Evolutionary conservation across 1,140 invertebrate species (phyloP).

Genomic region (Diorhabda sublineata): DNA sequence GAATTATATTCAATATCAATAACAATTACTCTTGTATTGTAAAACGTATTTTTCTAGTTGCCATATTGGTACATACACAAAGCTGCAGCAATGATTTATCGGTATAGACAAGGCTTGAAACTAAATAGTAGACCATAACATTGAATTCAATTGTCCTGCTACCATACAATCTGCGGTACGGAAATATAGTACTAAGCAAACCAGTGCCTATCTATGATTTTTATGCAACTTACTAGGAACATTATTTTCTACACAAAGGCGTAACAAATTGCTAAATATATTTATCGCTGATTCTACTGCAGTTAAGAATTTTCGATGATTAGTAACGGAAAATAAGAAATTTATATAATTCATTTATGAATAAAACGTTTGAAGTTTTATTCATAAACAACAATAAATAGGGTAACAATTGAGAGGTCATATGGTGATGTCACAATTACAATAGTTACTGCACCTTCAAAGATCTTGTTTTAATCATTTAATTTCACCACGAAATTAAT

Average conservation of each 20-base stretch:
- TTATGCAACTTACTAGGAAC: not conserved
- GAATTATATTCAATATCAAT: constrained; percentile 16
- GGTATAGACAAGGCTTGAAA: constrained; percentile 12
- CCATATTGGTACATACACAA: constrained; percentile 11
- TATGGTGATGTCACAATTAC: too few relatives aligned
- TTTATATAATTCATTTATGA: too few relatives aligned
- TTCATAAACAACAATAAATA: too few relatives aligned
- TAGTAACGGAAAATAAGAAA: too few relatives aligned
- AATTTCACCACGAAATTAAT: too few relatives aligned
- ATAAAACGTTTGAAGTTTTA: too few relatives aligned
- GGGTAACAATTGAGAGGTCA: too few relatives aligned
- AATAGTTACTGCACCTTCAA: too few relatives aligned
- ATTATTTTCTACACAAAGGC: not conserved
- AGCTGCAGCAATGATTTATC: constrained; percentile 9
- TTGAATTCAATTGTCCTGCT: constrained; percentile 13
- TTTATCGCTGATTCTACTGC: too few relatives aligned
- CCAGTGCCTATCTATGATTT: not conserved
- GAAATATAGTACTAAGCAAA: constrained; percentile 1
- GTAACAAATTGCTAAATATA: not conserved
- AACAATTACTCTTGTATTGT: constrained; percentile 12
- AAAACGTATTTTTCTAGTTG: constrained; percentile 11
- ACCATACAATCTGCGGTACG: constrained; percentile 3
- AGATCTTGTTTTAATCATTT: too few relatives aligned
- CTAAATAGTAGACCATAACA: constrained; percentile 13
- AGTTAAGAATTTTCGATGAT: too few relatives aligned